phyloP scores from a whole-genome alignment of 2,888 invertebrate genomes.

The Orgyia antiqua region DNA sequence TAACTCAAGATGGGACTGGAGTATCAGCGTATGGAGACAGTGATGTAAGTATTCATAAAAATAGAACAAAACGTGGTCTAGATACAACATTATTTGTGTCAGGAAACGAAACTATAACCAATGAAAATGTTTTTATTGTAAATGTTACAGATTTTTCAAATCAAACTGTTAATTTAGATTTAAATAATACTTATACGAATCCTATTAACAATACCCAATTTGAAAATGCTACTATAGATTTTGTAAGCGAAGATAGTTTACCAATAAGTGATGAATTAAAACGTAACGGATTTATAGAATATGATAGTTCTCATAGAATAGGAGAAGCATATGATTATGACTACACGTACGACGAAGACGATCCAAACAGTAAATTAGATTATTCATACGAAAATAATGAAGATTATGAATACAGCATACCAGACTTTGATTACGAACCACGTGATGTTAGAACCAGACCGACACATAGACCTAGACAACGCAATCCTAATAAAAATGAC shows the following conservation, averaged over 20 bases:
- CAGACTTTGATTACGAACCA: constrained; percentile 20
- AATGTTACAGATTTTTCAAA: constrained; percentile 5
- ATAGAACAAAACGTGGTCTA: constrained; percentile 33
- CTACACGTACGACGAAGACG: constrained; percentile 22
- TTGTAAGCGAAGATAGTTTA: constrained; percentile 25
- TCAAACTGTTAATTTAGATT: constrained; percentile 5
- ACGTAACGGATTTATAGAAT: constrained; percentile 19
- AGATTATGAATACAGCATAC: constrained; percentile 28
- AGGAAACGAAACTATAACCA: constrained; percentile 21
- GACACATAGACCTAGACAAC: constrained; percentile 3
- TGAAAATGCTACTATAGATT: background rate
- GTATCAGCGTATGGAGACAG: constrained; percentile 60
- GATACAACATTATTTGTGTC: constrained; percentile 46
- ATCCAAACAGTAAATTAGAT: constrained; percentile 20
- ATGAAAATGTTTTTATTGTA: background rate
- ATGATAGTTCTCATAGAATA: constrained; percentile 8
- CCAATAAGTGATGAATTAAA: constrained; percentile 37
- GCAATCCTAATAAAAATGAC: constrained; percentile 4
- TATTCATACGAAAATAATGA: constrained; percentile 22
- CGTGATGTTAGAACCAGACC: constrained; percentile 1
- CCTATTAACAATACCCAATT: background rate
- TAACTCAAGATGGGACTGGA: constrained; percentile 56
- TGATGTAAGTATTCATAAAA: constrained; percentile 55
- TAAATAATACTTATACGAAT: constrained; percentile 2
- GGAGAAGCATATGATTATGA: constrained; percentile 22